Evolutionary conservation across 2,113 vertebrate species (phyloP), one percentile per base, ranked within the genome.

Genomic region (Triplophysa dalaica): DNA sequence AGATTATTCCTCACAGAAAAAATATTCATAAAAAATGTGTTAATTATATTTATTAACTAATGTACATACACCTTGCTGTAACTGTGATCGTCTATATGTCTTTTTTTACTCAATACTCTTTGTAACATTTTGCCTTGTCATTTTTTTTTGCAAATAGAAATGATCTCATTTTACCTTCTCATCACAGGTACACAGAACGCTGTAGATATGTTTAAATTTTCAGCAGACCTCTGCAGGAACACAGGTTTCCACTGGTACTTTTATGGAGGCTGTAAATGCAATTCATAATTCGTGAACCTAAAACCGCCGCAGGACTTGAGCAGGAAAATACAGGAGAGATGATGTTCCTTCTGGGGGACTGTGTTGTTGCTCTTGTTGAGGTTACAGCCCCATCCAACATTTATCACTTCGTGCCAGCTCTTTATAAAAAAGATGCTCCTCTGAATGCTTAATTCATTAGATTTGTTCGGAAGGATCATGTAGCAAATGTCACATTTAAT

Each of bases 281-380:
- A 38, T 91, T 79, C 89, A 89, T 89, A 86, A 88, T 89, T 89
- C 85, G 84, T 89, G 81, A 87, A 80, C 58, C 77, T 87, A 86
- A 88, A 87, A 85, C 83, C 89, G 84, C 89, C 85, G 76, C 72
- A 12, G 84, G 86, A 88, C 87, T 77, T 86, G 83, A 80, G 83
- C 83, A 80, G 60, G 60, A 12, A 76, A 82, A 78, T 70, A 64
- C 67, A 79, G 63, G 79, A 76, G 79, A 69, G 85, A 77, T 77
- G 63, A 87, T 85, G 86, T 85, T 84, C 38, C 70, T 73, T 64
- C 70, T 50, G 82, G 82, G 77, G 87, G 83, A 86, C 52, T 48
- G 82, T 87, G 84, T 76, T 76, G 3, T 80, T 87, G 80, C 84
- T 85, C 83, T 84, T 69, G 17, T 70, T 85, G 81, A 85, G 50